Percentiles rank a stretch among this genome's conserved stretches.
These are phyloP conservation scores for Hydropsyche betteni DNA, from an alignment of 2,888 invertebrate genomes.

Conservation along the genomic window DNA sequence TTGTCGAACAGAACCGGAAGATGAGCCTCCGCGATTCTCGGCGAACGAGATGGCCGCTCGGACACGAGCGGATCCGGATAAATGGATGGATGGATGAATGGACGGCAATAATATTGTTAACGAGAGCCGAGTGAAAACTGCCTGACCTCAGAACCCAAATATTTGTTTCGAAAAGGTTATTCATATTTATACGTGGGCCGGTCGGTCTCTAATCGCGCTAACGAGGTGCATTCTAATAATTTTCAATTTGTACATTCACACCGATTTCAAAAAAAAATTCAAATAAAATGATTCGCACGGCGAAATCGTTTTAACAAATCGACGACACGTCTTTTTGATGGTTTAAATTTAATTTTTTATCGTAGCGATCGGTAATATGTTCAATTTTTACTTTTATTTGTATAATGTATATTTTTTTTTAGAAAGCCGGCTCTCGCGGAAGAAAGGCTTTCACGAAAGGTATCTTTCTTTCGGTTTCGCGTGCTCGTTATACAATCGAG, in stretches of 20 bases:
- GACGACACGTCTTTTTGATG: not conserved
- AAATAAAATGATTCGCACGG: not conserved
- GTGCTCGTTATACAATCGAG: conserved; percentile 6
- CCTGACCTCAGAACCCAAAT: conserved; percentile 32
- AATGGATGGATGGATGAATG: not conserved
- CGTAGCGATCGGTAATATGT: not conserved
- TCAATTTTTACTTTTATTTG: no score
- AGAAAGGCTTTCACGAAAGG: conserved; percentile 20
- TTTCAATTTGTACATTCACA: not conserved
- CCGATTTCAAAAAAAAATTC: no score
- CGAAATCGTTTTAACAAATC: not conserved
- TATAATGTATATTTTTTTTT: conserved; percentile 2
- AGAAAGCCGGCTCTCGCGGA: conserved; percentile 14
- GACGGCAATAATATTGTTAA: not conserved
- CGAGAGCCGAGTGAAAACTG: conserved; percentile 14
- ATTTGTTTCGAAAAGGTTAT: conserved; percentile 33
- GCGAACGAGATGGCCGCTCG: not conserved
- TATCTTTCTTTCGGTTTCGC: conserved; percentile 19
- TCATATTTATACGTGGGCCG: not conserved
- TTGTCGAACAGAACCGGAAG: conserved; percentile 1
- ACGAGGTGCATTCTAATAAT: not conserved
- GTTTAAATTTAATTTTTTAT: no score
- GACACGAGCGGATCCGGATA: conserved; percentile 6
- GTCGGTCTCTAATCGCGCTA: not conserved
- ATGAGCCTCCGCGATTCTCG: not conserved